A percentile compares a stretch with the other conserved stretches of the same genome.
Evolutionary conservation across 2,888 invertebrate species (phyloP).

Genomic region (Drosophila meridiana): DNA sequence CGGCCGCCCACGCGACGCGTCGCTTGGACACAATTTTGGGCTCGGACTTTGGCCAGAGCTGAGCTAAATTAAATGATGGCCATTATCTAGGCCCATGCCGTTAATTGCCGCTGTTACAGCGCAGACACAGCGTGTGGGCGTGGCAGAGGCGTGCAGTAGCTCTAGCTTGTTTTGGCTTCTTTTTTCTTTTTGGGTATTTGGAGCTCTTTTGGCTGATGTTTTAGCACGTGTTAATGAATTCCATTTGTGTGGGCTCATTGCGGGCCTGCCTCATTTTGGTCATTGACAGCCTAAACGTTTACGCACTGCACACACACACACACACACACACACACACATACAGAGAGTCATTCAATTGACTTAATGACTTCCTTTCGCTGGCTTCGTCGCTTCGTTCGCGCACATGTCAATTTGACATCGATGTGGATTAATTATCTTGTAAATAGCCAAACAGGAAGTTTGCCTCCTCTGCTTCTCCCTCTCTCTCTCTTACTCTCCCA

Average conservation of each 20-base stretch:
- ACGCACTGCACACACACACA: constrained; percentile 31
- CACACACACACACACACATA: constrained; percentile 6
- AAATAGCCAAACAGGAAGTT: constrained; percentile 61
- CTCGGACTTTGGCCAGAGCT: neutral
- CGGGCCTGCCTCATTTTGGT: constrained; percentile 13
- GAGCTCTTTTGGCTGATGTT: neutral
- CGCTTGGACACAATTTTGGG: constrained; percentile 3
- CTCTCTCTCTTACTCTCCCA: neutral
- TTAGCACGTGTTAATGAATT: constrained; percentile 51
- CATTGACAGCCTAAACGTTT: constrained; percentile 38
- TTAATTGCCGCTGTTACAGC: constrained; percentile 43
- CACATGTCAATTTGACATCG: constrained; percentile 74
- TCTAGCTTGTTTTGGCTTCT: neutral
- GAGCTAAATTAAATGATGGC: constrained; percentile 33
- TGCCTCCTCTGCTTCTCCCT: neutral
- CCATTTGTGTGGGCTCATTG: neutral
- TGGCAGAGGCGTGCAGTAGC: constrained; percentile 15
- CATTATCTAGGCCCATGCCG: constrained; percentile 1
- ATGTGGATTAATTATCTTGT: constrained; percentile 71
- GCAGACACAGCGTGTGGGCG: constrained; percentile 7
- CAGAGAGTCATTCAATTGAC: constrained; percentile 1
- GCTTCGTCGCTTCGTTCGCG: constrained; percentile 17
- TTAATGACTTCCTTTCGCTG: constrained; percentile 62
- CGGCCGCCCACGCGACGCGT: constrained; percentile 15
- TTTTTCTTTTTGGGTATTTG: neutral